Evolutionary conservation across 2,113 vertebrate genomes (phyloP), one percentile per base, ranked within the genome.

Genomic region (Haemorhous mexicanus): DNA sequence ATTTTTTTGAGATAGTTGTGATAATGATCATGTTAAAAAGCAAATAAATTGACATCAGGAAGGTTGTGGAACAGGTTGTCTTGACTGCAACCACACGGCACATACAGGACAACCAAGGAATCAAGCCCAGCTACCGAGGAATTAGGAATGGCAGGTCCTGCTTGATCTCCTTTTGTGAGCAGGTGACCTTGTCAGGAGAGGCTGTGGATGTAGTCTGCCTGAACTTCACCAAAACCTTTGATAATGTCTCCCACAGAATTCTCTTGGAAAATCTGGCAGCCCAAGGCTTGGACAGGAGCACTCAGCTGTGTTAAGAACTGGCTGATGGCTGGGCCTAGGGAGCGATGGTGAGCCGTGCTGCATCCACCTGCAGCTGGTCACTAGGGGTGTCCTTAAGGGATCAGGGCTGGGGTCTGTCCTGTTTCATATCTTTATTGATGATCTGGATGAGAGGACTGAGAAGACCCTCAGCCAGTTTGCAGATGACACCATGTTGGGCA

Each of bases 1-100:
- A 30, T 75, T 61, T 72, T 72, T 23, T 21, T 67, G 11, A 81
- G 24, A 50, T 26, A 33, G 6, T 62, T 78, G 9, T 68, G 44
- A 47, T 62, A 21, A 78, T 24, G 6, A 8, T 66, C 5, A 50
- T 37, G 12, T 91, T 73, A 53, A 89, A 87, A 91, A 91, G 10
- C 66, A 84, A 33, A 15, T 43, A 90, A 73, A 64, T 64, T 44
- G 67, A 47, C 7, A 22, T 61, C 39, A 61, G 14, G 30, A 41
- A 41, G 9, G 24, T 22, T 1, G 0, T 6, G 7, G n/a, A 35
- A 46, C 19, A 39, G 9, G 6, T 41, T 30, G 3, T 6, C 20
- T 41, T 46, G 33, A 33, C 23, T 17, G 13, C 13, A 44, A 28
- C 7, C 19, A n/a, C 19, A 39, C 4, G 44, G 16, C 16, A 67